Conservation (phyloP, 2,113 vertebrate genomes). For the Chaetodon auriga region DNA sequence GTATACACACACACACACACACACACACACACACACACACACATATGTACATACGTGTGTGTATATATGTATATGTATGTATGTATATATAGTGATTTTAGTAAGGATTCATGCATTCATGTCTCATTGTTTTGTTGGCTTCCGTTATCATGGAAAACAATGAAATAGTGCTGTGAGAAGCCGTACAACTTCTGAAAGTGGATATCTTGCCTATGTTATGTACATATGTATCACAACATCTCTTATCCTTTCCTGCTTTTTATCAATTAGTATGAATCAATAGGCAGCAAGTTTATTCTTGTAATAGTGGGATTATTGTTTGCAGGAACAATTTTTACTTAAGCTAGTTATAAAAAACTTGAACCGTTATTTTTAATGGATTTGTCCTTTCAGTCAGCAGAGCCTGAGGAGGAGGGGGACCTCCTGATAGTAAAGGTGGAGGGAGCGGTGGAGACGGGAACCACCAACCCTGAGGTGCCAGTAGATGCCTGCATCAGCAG, state of each 20-base stretch:
- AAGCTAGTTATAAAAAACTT: neutral
- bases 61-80: too few relatives aligned
- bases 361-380: neutral
- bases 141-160: too few relatives aligned
- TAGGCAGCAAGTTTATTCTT: neutral
- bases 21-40: too few relatives aligned
- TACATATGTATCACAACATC: neutral
- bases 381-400: constrained; percentile 60
- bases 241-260: neutral
- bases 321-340: neutral
- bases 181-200: too few relatives aligned
- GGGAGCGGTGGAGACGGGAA: constrained; percentile 17
- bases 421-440: constrained; percentile 72
- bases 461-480: neutral
- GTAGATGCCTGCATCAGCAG: neutral
- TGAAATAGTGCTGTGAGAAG: too few relatives aligned
- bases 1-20: too few relatives aligned
- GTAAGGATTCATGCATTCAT: too few relatives aligned
- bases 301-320: too few relatives aligned
- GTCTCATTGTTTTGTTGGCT: too few relatives aligned
- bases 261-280: neutral
- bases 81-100: too few relatives aligned
- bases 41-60: too few relatives aligned
- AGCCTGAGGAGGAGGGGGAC: constrained; percentile 46
- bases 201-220: too few relatives aligned